These are phyloP conservation scores for Xenus cinereus DNA, from an alignment of 2,113 vertebrate genomes.

Conservation along the genomic window DNA sequence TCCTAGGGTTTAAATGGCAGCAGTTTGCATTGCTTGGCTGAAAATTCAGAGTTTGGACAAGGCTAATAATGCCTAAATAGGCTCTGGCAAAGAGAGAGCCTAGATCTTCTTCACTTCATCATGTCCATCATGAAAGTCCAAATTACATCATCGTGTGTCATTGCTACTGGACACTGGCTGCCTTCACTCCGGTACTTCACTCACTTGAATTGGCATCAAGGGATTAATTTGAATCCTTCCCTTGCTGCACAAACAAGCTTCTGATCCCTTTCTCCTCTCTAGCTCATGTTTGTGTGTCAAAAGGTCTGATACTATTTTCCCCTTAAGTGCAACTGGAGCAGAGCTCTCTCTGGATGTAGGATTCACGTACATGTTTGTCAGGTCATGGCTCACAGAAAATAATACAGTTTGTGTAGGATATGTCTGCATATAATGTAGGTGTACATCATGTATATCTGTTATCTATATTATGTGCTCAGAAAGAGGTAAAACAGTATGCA, in stretches of 20 bases:
- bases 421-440: neutral
- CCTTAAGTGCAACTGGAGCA: neutral
- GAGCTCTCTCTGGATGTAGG: neutral
- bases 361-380: accelerated
- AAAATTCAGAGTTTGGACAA: neutral
- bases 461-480: neutral
- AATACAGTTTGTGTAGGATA: neutral
- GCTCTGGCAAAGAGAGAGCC: neutral
- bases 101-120: neutral
- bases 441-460: neutral
- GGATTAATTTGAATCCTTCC: neutral
- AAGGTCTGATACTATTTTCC: neutral
- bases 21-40: neutral
- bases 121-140: neutral
- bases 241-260: neutral
- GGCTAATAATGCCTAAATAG: neutral
- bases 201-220: neutral
- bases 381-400: neutral
- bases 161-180: neutral
- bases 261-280: neutral
- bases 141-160: neutral
- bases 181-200: neutral
- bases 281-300: neutral
- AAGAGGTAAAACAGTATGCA: neutral
- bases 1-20: neutral